phyloP scores from a whole-genome alignment of 2,888 invertebrate genomes.

The Rhagium mordax region DNA sequence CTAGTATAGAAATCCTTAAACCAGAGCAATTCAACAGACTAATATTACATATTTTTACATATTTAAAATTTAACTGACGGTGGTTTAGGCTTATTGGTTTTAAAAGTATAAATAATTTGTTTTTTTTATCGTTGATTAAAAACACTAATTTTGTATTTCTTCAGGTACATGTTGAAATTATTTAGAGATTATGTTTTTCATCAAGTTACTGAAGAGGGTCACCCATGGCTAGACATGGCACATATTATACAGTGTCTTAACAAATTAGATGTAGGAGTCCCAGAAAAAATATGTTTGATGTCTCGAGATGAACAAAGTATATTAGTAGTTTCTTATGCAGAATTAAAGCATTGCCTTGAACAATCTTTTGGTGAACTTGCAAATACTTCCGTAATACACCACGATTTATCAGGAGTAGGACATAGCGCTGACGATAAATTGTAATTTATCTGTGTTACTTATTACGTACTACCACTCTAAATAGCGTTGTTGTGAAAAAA shows the following conservation, averaged over 20 bases:
- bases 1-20: too few species aligned
- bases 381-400: constrained; percentile 42
- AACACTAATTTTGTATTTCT: constrained; percentile 23
- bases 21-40: too few species aligned
- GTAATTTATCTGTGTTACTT: constrained; percentile 51
- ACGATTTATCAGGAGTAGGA: constrained; percentile 42
- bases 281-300: constrained; percentile 92
- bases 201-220: constrained; percentile 92
- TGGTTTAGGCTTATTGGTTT: too few species aligned
- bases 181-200: constrained; percentile 99
- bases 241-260: constrained; percentile 96
- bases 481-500: constrained; percentile 41
- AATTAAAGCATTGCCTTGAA: constrained; percentile 95
- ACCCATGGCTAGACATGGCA: constrained; percentile 97
- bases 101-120: neutral
- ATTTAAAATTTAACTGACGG: too few species aligned
- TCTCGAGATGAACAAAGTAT: constrained; percentile 98
- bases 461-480: constrained; percentile 21
- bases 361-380: constrained; percentile 88
- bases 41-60: too few species aligned
- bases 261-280: constrained; percentile 88
- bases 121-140: neutral
- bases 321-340: constrained; percentile 94
- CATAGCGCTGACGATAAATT: constrained; percentile 49
- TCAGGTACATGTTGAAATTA: constrained; percentile 92